A percentile compares a stretch with the other conserved stretches of the same genome.
Evolutionary conservation across 2,113 vertebrate species (phyloP).

Genomic region (Mohoua ochrocephala): DNA sequence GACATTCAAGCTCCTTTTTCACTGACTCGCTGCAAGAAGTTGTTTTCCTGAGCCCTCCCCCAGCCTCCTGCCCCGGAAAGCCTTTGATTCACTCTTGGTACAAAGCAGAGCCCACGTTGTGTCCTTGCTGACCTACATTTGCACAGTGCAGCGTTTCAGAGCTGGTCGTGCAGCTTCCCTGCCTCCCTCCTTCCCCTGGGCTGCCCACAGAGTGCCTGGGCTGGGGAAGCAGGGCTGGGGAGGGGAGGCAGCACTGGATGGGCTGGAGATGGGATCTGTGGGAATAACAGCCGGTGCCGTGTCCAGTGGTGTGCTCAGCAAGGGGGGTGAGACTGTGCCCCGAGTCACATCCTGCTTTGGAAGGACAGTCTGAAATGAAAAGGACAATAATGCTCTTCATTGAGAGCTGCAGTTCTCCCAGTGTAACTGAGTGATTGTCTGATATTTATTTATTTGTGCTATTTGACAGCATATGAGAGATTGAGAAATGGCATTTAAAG

Average conservation of each 20-base stretch:
- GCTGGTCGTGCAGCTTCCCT: not conserved
- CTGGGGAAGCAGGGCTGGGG: not conserved
- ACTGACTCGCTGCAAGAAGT: not conserved
- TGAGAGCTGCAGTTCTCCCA: not conserved
- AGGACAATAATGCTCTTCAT: not conserved
- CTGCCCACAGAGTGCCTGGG: fast-evolving
- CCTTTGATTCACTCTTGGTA: not conserved
- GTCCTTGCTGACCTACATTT: slow-evolving; percentile 7
- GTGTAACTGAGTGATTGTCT: not conserved
- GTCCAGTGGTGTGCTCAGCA: not conserved
- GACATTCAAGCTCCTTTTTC: not conserved
- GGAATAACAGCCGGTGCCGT: not conserved
- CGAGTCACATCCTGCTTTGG: fast-evolving
- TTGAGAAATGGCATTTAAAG: not conserved
- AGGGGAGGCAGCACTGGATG: not conserved
- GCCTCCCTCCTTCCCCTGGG: not conserved
- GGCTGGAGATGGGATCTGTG: not conserved
- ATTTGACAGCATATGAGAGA: not conserved
- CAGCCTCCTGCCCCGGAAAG: not conserved
- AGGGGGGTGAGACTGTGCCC: not conserved
- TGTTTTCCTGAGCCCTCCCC: not conserved
- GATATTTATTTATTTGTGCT: not conserved
- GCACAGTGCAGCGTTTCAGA: not conserved
- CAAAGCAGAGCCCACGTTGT: not conserved
- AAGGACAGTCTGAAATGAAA: not conserved